Base-by-base conservation (phyloP, 2,113 vertebrate genomes). In the Kryptolebias marmoratus region DNA sequence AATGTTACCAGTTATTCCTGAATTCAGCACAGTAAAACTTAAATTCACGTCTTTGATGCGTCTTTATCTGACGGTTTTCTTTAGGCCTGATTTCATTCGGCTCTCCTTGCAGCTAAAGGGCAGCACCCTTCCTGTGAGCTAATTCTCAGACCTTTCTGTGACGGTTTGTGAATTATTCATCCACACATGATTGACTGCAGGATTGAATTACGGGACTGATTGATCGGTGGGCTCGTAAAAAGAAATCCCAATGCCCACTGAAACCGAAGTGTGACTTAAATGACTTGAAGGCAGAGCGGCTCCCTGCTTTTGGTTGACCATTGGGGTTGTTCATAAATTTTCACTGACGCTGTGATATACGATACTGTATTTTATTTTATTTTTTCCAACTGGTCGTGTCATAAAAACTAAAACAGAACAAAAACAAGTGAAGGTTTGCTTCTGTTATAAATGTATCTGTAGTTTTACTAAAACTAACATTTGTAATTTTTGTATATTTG, bases 81-180 rank as follows among this genome's bases (percentile, higher is more conserved):
- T 69, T 77, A 70, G 53, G 45, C 32, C 70, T 54, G 55, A 52
- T 69, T 84, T 61, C 71, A 62, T 57, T 73, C 68, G 9, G 58
- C 22, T 72, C 74, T 70, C 60, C 28, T 61, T 30, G 66, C 72
- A 64, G 69, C 31, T 55, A 72, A 32, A 65, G 70, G 68, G 63
- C 68, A 68, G 47, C 15, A 3, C 39, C 22, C 63, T 56, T 61
- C 78, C 52, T 30, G 52, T 81, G 69, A 75, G 86, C 71, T 66
- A 75, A 84, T 89, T 88, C 69, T 58, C 72, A 31, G 16, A 75
- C 89, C 88, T 80, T 68, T 79, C 79, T 82, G 54, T 79, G 84
- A 88, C 47, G 73, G 85, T 60, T 73, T 80, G 76, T 91, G 75
- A 84, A 86, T 89, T 79, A 92, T 91, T 92, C 87, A 89, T 91